A percentile compares a stretch with the other conserved stretches of the same genome.
phyloP scores from a whole-genome alignment of 2,113 vertebrate genomes.

The Typhlomys cinereus region DNA sequence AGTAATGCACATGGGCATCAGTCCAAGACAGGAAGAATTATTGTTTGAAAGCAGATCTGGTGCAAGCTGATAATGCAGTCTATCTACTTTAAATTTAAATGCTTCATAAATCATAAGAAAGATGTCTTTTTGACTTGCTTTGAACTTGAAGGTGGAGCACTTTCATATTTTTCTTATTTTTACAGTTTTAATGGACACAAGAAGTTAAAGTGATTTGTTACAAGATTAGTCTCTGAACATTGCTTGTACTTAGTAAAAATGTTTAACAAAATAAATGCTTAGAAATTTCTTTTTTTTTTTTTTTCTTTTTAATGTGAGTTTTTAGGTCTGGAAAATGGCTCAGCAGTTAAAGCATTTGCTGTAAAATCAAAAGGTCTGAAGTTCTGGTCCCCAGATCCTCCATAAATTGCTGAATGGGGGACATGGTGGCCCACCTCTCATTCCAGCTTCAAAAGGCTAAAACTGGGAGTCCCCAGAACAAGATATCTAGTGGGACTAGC shows the following conservation, averaged over 20 bases:
- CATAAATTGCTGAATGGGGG: too few relatives aligned
- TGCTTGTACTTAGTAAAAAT: background rate
- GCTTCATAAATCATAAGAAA: slow-evolving; percentile 77
- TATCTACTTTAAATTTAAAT: slow-evolving; percentile 81
- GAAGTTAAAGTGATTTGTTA: slow-evolving; percentile 40
- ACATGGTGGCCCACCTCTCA: too few relatives aligned
- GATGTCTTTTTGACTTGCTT: slow-evolving; percentile 77
- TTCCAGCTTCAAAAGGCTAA: too few relatives aligned
- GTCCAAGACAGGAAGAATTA: slow-evolving; percentile 87
- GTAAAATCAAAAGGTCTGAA: too few relatives aligned
- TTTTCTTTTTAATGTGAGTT: too few relatives aligned
- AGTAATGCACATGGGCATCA: slow-evolving; percentile 84
- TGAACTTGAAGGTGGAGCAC: slow-evolving; percentile 71
- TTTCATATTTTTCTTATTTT: slow-evolving; percentile 68
- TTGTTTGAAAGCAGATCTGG: slow-evolving; percentile 86
- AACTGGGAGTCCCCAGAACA: too few relatives aligned
- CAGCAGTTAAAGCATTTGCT: too few relatives aligned
- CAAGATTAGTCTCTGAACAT: background rate
- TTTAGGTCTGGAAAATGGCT: too few relatives aligned
- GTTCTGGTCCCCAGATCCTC: too few relatives aligned
- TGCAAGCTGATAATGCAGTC: slow-evolving; percentile 82
- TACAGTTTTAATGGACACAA: slow-evolving; percentile 35
- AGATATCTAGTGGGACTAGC: too few relatives aligned
- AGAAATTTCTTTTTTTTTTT: background rate
- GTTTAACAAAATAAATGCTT: background rate